Base-by-base conservation (phyloP, 2,113 vertebrate genomes). In the Harpagus bidentatus region DNA sequence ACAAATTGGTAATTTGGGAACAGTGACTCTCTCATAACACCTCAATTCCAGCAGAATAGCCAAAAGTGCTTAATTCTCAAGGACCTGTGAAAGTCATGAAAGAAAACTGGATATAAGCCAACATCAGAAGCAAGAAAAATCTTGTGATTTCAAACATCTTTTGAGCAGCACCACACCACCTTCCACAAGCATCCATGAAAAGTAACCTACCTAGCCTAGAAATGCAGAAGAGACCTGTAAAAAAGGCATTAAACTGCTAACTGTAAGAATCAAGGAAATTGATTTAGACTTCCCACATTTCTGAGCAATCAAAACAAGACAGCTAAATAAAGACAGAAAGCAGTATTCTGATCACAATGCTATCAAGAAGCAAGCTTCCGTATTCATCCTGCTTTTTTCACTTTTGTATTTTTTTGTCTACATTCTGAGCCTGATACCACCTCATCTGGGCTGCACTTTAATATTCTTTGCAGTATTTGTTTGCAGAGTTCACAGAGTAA, bases 391-490 rank as follows among this genome's bases (percentile, higher is more conserved):
- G 42, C 26, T 69, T 80, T 78, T 36, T 45, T 52, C 61, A 42
- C 55, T 81, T 47, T 58, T 65, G 9, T 73, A 14, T 17, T 83
- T 43, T 47, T 23, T 40, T 16, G 20, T 36, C 11, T 78, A 52
- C 14, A 40, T 63, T 90, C 71, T 23, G 47, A 62, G 38, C 28
- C 78, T 69, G 80, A 10, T 40, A 79, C 62, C 32, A 13, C 65
- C 65, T 70, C 92, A 95, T 86, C 61, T 82, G 93, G 86, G 45
- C 32, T 29, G 87, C 50, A 52, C 76, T 87, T 85, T 40, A 50
- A 52, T 73, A 20, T 62, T 74, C 82, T 91, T 42, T 45, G 77
- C 61, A 83, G 52, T 43, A 65, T 97, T 96, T 95, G 88, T 94
- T 96, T 82, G 79, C 86, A 90, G 47, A 42, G 16, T 77, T 95